Evolutionary conservation across 2,888 invertebrate species (phyloP).

Genomic region (Acleris emargana): DNA sequence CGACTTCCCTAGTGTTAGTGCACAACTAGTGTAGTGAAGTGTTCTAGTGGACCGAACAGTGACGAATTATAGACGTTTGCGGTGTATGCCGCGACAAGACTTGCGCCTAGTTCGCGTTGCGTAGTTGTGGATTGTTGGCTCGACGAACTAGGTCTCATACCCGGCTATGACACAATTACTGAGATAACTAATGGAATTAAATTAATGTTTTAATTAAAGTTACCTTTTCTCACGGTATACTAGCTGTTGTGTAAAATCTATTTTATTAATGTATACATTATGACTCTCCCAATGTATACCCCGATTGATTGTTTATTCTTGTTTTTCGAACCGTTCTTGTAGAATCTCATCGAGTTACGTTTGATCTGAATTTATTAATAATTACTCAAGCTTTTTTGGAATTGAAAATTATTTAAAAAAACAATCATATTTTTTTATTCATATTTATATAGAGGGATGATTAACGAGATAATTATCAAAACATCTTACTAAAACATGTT

Average conservation of each 20-base stretch:
- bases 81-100: neutral
- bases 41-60: constrained; percentile 42
- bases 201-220: constrained; percentile 58
- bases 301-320: constrained; percentile 28
- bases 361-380: constrained; percentile 48
- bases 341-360: constrained; percentile 55
- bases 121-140: neutral
- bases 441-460: constrained; percentile 61
- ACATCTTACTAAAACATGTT: constrained; percentile 45
- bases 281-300: constrained; percentile 38
- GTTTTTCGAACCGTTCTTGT: constrained; percentile 29
- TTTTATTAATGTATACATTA: constrained; percentile 60
- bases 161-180: constrained; percentile 59
- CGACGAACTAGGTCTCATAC: constrained; percentile 27
- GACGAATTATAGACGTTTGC: constrained; percentile 5
- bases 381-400: constrained; percentile 60
- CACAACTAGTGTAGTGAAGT: constrained; percentile 62
- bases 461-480: constrained; percentile 48
- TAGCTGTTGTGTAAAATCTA: constrained; percentile 59
- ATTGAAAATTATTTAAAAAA: constrained; percentile 69
- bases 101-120: neutral
- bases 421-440: constrained; percentile 73
- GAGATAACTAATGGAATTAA: constrained; percentile 63
- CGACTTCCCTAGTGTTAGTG: constrained; percentile 61
- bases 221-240: constrained; percentile 61